These are phyloP conservation scores for Halisarca cf. caerulea DNA, from an alignment of 37 sponge, comb jelly and placozoan species.

Conservation along the genomic window DNA sequence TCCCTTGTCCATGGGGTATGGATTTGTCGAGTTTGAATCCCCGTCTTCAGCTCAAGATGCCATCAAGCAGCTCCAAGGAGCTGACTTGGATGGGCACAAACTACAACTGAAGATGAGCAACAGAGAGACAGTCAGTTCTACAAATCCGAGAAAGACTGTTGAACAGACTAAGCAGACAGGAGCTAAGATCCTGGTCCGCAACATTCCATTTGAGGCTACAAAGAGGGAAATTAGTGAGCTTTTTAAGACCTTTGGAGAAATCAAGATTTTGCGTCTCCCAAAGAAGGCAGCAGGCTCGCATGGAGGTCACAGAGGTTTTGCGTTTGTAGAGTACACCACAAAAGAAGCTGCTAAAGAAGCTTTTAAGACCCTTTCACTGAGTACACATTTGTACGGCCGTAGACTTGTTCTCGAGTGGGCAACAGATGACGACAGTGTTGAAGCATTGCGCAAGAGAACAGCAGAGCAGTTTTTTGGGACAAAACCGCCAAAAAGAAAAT, in stretches of 20 bases:
- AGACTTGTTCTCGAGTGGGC: conserved; percentile 97
- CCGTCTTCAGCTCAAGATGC: conserved; percentile 67
- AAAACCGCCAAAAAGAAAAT: conserved; percentile 6
- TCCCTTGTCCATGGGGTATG: conserved; percentile 93
- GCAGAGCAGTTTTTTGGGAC: conserved; percentile 70
- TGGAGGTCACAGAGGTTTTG: conserved; percentile 88
- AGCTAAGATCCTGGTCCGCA: conserved; percentile 85
- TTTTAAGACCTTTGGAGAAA: conserved; percentile 86
- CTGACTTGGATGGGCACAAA: conserved; percentile 75
- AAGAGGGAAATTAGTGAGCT: conserved; percentile 79
- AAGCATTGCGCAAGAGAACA: conserved; percentile 78
- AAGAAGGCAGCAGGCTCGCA: conserved; percentile 65
- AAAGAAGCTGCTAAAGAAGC: conserved; percentile 87
- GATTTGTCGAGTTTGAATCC: conserved; percentile 83
- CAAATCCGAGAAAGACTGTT: neutral
- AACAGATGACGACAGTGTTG: conserved; percentile 86
- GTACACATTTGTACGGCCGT: conserved; percentile 97
- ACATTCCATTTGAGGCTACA: conserved; percentile 95
- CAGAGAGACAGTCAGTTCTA: conserved; percentile 13
- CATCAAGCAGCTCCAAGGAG: conserved; percentile 78
- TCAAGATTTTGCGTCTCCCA: conserved; percentile 89
- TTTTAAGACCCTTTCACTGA: conserved; percentile 76
- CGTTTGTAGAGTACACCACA: conserved; percentile 90
- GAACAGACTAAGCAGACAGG: conserved; percentile 36
- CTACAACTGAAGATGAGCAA: conserved; percentile 86